A percentile compares a stretch with the other conserved stretches of the same genome.
These are phyloP conservation scores for Drosophila nr. perissopoda DNA, from an alignment of 2,888 invertebrate genomes.

Conservation along the genomic window DNA sequence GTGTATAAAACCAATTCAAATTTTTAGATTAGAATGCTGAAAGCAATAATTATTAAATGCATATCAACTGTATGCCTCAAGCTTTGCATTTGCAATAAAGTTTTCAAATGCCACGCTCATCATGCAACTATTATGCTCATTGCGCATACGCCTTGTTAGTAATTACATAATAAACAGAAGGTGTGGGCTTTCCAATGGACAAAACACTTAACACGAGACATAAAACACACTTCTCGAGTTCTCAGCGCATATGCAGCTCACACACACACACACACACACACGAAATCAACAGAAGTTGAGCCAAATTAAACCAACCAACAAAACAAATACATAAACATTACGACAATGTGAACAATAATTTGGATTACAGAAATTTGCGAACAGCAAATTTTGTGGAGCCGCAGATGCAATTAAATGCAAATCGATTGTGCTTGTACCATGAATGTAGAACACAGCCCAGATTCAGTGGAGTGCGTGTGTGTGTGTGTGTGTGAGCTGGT, in stretches of 20 bases:
- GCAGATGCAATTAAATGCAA: slow-evolving; percentile 76
- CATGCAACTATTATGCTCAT: slow-evolving; percentile 34
- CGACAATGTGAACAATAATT: slow-evolving; percentile 76
- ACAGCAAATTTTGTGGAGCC: slow-evolving; percentile 68
- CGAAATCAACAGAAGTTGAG: slow-evolving; percentile 24
- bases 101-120: slow-evolving; percentile 6
- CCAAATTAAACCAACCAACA: slow-evolving; percentile 58
- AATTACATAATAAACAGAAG: slow-evolving; percentile 72
- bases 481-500: slow-evolving; percentile 6
- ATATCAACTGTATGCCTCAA: background rate
- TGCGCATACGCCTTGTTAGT: slow-evolving; percentile 45
- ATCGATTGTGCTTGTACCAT: slow-evolving; percentile 72
- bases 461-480: slow-evolving; percentile 20
- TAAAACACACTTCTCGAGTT: slow-evolving; percentile 37
- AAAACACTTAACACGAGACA: slow-evolving; percentile 67
- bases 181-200: slow-evolving; percentile 49
- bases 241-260: slow-evolving; percentile 15
- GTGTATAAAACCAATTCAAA: too few species aligned
- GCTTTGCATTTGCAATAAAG: slow-evolving; percentile 9
- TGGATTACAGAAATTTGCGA: slow-evolving; percentile 62
- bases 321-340: slow-evolving; percentile 76
- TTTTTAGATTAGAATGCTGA: background rate
- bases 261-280: slow-evolving; percentile 8
- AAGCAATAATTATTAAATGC: background rate
- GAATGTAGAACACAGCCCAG: slow-evolving; percentile 40